Conservation (phyloP, 2,888 invertebrate species). For the Furcula furcula region DNA sequence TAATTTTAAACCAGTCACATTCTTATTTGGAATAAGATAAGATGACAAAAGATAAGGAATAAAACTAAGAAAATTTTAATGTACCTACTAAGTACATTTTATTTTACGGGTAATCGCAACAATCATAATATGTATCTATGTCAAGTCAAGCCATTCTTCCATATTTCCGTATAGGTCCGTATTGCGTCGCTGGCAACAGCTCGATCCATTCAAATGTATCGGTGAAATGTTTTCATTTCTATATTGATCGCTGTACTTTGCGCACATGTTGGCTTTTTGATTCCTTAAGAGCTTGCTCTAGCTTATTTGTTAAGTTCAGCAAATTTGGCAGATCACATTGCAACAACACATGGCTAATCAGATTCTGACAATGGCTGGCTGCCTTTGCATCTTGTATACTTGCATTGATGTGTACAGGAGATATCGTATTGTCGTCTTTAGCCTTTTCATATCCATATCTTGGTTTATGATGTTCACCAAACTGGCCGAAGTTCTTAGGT, state of each 20-base stretch:
- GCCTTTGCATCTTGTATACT: conserved; percentile 62
- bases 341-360: conserved; percentile 62
- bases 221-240: too few relatives aligned
- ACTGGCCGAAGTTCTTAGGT: conserved; percentile 55
- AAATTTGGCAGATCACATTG: conserved; percentile 82
- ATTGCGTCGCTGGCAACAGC: too few relatives aligned
- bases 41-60: too few relatives aligned
- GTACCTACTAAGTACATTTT: too few relatives aligned
- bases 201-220: too few relatives aligned
- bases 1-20: too few relatives aligned
- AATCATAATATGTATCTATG: too few relatives aligned
- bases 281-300: conserved; percentile 81
- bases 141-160: too few relatives aligned
- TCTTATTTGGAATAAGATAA: too few relatives aligned
- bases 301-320: conserved; percentile 72
- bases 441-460: conserved; percentile 12
- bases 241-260: conserved; percentile 75
- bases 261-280: conserved; percentile 81
- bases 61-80: too few relatives aligned
- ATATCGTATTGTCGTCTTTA: conserved; percentile 15
- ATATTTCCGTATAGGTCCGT: too few relatives aligned
- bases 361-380: conserved; percentile 67
- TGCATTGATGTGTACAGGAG: conserved; percentile 41
- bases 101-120: too few relatives aligned
- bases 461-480: conserved; percentile 24